A percentile compares a stretch with the other conserved stretches of the same genome.
phyloP scores from a whole-genome alignment of 2,888 invertebrate genomes.

The Vannuccia rotundouncinata region DNA sequence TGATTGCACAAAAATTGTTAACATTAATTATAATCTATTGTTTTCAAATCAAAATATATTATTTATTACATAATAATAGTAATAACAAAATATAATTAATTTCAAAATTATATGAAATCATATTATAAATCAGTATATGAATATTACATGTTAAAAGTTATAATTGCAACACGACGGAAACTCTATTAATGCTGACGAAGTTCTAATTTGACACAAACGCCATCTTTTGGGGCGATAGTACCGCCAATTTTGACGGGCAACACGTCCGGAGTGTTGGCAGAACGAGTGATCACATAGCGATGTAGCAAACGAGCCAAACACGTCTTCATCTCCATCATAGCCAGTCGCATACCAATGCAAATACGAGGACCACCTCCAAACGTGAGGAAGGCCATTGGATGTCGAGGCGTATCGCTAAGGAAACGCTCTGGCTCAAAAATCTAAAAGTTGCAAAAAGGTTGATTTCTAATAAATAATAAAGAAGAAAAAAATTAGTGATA shows the following conservation, averaged over 20 bases:
- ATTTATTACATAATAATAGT: no score
- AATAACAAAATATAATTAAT: no score
- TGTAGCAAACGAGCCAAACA: conserved; percentile 45
- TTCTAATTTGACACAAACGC: conserved; percentile 43
- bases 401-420: conserved; percentile 42
- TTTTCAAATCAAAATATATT: no score
- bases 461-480: no score
- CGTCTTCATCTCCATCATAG: conserved; percentile 49
- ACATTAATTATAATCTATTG: no score
- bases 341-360: conserved; percentile 50
- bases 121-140: no score
- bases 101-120: no score
- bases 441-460: no score
- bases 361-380: conserved; percentile 51
- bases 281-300: conserved; percentile 45
- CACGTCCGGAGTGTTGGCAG: conserved; percentile 43
- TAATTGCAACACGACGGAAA: no score
- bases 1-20: no score
- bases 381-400: conserved; percentile 49
- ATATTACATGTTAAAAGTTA: no score
- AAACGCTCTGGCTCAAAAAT: conserved; percentile 27
- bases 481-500: no score
- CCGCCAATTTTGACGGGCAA: conserved; percentile 47
- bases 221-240: conserved; percentile 47
- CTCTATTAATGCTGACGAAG: not conserved